These are phyloP conservation scores for Fratercula arctica DNA, from an alignment of 2,797 vertebrate species.

Conservation along the genomic window DNA sequence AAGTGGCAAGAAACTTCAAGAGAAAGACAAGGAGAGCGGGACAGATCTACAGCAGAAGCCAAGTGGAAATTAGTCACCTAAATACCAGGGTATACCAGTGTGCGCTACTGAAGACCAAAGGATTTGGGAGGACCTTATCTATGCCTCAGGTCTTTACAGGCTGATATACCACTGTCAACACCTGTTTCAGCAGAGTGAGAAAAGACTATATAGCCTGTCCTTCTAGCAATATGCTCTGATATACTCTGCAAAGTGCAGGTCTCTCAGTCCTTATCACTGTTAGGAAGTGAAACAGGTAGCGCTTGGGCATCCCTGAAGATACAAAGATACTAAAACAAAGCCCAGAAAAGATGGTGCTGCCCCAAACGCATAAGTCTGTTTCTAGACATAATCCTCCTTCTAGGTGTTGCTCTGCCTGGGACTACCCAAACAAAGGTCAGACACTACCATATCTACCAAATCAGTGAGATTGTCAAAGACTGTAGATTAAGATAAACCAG, in stretches of 20 bases:
- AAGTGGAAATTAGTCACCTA: background rate
- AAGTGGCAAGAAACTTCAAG: background rate
- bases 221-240: background rate
- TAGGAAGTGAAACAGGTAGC: background rate
- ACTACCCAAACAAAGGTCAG: background rate
- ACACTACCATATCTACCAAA: background rate
- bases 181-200: background rate
- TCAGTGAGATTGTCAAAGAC: background rate
- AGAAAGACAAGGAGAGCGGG: background rate
- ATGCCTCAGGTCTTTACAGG: background rate
- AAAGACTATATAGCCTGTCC: background rate
- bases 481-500: background rate
- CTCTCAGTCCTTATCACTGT: background rate
- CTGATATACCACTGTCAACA: background rate
- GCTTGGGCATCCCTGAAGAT: background rate
- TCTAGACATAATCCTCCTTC: background rate
- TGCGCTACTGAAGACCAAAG: background rate
- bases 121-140: background rate
- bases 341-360: background rate
- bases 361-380: background rate
- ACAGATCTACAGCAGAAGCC: background rate
- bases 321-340: background rate
- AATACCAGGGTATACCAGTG: background rate
- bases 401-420: background rate
- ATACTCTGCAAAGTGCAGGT: background rate